These are phyloP conservation scores for Meles meles DNA, from an alignment of 2,113 vertebrate species.

Conservation along the genomic window DNA sequence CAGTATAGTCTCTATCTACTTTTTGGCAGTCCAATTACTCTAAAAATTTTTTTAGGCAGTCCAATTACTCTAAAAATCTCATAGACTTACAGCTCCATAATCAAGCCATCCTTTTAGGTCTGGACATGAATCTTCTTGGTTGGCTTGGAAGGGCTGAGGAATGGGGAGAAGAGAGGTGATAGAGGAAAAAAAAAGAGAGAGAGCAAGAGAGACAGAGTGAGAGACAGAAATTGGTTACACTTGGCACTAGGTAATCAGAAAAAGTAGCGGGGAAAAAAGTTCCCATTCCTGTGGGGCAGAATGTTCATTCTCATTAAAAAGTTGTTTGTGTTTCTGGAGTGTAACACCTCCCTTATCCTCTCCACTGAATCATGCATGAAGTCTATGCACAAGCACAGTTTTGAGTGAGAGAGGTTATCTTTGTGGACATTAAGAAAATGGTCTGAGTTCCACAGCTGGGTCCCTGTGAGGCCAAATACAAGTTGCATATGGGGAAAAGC, in stretches of 20 bases:
- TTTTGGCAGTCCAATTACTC: not conserved
- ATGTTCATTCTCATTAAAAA: not conserved
- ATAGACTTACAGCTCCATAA: not conserved
- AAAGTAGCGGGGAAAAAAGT: not conserved
- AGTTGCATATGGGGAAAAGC: not conserved
- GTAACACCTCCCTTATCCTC: not conserved
- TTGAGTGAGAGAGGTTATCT: not conserved
- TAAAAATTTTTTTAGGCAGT: not conserved
- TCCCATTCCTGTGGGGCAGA: not conserved
- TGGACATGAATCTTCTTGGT: not conserved
- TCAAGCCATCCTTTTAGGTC: not conserved
- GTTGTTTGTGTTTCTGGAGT: not conserved
- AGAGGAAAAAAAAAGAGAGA: not conserved
- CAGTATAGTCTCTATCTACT: not conserved
- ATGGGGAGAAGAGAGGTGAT: not conserved
- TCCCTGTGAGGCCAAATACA: not conserved
- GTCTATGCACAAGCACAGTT: not conserved
- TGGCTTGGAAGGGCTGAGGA: not conserved
- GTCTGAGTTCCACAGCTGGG: not conserved
- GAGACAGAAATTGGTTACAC: not conserved
- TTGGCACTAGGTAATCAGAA: not conserved
- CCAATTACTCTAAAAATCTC: not conserved
- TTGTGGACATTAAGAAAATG: slow-evolving; percentile 9
- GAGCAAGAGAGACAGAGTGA: not conserved
- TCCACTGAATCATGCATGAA: not conserved